These are phyloP conservation scores for Falco berigora DNA, from an alignment of 2,797 vertebrate species.

Conservation along the genomic window DNA sequence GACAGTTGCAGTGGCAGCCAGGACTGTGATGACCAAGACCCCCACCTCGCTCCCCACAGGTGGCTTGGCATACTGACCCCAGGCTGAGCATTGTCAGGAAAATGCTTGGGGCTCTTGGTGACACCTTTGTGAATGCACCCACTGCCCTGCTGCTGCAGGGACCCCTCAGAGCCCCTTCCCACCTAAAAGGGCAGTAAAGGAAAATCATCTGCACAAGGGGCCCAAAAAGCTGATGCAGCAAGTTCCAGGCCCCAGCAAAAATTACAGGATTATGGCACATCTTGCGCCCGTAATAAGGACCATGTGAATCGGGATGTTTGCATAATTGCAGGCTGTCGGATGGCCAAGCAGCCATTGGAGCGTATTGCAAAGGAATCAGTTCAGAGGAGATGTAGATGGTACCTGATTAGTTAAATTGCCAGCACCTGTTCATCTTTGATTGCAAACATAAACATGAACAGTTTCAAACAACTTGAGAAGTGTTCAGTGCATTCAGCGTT, in stretches of 20 bases:
- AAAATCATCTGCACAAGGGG: not conserved
- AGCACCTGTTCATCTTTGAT: constrained; percentile 50
- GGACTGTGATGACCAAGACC: not conserved
- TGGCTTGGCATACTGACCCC: not conserved
- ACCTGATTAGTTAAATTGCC: constrained; percentile 59
- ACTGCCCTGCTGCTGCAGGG: accelerated
- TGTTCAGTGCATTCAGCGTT: not conserved
- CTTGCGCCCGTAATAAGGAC: not conserved
- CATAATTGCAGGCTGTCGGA: not conserved
- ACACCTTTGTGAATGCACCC: not conserved
- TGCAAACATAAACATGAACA: constrained; percentile 40
- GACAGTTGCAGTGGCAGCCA: accelerated
- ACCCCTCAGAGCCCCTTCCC: not conserved
- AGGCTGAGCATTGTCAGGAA: accelerated
- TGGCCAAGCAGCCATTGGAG: not conserved
- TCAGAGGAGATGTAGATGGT: not conserved
- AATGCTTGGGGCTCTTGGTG: not conserved
- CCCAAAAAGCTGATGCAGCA: not conserved
- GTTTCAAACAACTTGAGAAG: not conserved
- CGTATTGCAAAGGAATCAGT: not conserved
- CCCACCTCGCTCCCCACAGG: not conserved
- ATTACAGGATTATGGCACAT: constrained; percentile 16
- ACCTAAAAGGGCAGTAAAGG: not conserved
- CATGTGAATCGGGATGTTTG: not conserved
- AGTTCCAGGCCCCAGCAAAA: constrained; percentile 5